phyloP scores from a whole-genome alignment of 2,797 vertebrate species.

The Siniperca undulata region DNA sequence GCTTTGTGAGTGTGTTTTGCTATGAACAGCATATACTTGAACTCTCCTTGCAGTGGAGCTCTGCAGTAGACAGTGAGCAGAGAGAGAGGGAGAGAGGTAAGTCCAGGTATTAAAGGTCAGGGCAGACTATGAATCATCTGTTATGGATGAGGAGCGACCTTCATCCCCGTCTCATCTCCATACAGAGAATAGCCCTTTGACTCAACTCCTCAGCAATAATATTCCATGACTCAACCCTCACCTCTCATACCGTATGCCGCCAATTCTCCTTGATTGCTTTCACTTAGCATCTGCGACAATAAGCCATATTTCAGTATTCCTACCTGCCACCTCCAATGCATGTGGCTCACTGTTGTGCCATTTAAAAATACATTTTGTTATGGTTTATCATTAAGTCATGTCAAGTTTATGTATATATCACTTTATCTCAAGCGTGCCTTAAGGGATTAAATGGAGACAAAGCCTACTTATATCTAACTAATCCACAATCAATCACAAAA shows the following conservation, averaged over 20 bases:
- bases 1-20: slow-evolving; percentile 14
- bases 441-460: slow-evolving; percentile 52
- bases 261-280: slow-evolving; percentile 67
- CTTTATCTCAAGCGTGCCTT: slow-evolving; percentile 54
- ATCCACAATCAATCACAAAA: slow-evolving; percentile 45
- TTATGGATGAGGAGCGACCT: slow-evolving; percentile 81
- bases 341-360: slow-evolving; percentile 31
- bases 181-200: slow-evolving; percentile 71
- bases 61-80: slow-evolving; percentile 40
- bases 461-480: slow-evolving; percentile 26
- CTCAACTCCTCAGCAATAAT: slow-evolving; percentile 64
- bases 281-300: slow-evolving; percentile 70
- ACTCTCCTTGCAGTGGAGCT: slow-evolving; percentile 64
- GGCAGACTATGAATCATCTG: slow-evolving; percentile 78
- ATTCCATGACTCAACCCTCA: slow-evolving; percentile 68
- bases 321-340: slow-evolving; percentile 39
- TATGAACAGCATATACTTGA: slow-evolving; percentile 56
- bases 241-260: slow-evolving; percentile 45
- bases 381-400: slow-evolving; percentile 59
- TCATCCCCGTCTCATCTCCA: slow-evolving; percentile 79
- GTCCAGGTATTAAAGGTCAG: slow-evolving; percentile 80
- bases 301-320: slow-evolving; percentile 69
- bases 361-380: slow-evolving; percentile 70
- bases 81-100: slow-evolving; percentile 42
- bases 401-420: slow-evolving; percentile 51